Conservation (phyloP, 2,113 vertebrate genomes). For the Hucho hucho region DNA sequence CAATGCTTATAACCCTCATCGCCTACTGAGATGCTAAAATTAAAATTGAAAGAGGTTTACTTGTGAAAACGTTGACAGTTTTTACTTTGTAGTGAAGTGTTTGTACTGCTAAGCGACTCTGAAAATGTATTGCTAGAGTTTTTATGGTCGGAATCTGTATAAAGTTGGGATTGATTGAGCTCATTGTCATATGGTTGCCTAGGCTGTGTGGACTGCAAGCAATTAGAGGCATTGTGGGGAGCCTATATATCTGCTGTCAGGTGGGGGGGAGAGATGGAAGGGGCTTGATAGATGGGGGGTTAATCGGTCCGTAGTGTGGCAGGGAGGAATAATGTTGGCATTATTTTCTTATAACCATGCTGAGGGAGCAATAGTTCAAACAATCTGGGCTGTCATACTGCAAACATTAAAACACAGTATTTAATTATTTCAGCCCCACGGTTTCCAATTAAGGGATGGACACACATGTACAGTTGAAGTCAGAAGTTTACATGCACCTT, state of each 20-base stretch:
- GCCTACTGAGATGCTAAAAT: neutral
- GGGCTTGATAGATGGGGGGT: neutral
- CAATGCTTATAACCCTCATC: neutral
- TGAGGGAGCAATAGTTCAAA: slow-evolving; percentile 62
- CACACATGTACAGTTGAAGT: slow-evolving; percentile 61
- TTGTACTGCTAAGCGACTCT: neutral
- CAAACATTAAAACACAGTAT: slow-evolving; percentile 45
- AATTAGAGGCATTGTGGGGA: too few species aligned
- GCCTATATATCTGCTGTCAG: too few species aligned
- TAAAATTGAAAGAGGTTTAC: neutral
- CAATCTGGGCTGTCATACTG: slow-evolving; percentile 34
- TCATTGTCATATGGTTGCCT: neutral
- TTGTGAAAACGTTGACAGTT: neutral
- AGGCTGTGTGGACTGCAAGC: too few species aligned
- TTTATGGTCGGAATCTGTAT: neutral
- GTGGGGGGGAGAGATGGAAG: neutral
- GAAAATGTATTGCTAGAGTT: neutral
- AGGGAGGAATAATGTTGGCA: neutral
- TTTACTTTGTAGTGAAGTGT: neutral
- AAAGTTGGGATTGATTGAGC: neutral
- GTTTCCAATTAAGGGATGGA: slow-evolving; percentile 74
- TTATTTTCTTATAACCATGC: slow-evolving; percentile 37
- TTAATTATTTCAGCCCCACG: slow-evolving; percentile 68
- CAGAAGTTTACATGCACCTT: too few species aligned
- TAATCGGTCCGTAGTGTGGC: neutral